Conservation (phyloP, 2,113 vertebrate species). For the Corapipo altera region DNA sequence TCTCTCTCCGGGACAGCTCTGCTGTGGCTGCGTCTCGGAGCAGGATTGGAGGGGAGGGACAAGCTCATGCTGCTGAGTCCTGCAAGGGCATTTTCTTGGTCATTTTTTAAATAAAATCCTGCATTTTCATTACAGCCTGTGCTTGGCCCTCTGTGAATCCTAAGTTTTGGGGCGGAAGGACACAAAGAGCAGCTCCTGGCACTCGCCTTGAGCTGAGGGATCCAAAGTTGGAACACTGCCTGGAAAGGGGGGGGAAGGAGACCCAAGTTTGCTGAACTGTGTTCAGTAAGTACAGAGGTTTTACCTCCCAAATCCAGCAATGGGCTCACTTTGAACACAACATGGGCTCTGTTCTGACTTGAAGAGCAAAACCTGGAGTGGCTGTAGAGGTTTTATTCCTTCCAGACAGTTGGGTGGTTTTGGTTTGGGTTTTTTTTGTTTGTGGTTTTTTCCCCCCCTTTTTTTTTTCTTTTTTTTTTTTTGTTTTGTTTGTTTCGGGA, state of each 20-base stretch:
- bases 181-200: accelerated
- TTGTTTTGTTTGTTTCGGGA: too few relatives aligned
- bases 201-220: not conserved
- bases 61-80: not conserved
- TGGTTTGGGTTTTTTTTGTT: not conserved
- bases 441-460: too few relatives aligned
- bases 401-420: too few relatives aligned
- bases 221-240: not conserved
- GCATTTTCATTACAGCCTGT: slow-evolving; percentile 8
- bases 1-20: not conserved
- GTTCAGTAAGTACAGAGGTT: not conserved
- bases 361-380: not conserved
- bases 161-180: not conserved
- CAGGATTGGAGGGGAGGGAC: not conserved
- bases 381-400: accelerated
- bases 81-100: slow-evolving; percentile 4
- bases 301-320: not conserved
- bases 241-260: accelerated
- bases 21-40: not conserved
- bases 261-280: too few relatives aligned
- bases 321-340: not conserved
- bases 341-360: not conserved
- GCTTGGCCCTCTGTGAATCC: not conserved
- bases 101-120: slow-evolving; percentile 25
- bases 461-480: not conserved